These are phyloP conservation scores for Mobula birostris DNA, from an alignment of 2,113 vertebrate genomes.

Conservation along the genomic window DNA sequence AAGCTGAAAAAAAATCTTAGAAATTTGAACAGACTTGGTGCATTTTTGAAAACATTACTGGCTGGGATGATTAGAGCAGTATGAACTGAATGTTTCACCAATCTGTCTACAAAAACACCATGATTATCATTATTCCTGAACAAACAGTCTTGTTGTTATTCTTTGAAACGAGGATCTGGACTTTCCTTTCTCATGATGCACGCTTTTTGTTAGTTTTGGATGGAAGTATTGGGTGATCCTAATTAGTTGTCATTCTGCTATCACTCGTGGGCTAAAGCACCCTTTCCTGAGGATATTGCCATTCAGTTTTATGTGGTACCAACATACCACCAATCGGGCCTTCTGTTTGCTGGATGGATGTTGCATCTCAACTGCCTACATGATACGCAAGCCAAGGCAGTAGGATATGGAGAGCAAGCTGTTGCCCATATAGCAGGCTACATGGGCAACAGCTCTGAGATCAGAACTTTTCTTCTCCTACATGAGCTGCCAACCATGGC, in stretches of 20 bases:
- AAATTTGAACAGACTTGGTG: neutral
- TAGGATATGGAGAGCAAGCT: too few species aligned
- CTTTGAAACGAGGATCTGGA: conserved; percentile 47
- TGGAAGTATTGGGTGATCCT: conserved; percentile 44
- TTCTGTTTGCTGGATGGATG: too few species aligned
- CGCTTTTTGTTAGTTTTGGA: conserved; percentile 50
- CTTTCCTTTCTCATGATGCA: conserved; percentile 46
- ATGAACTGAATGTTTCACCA: conserved; percentile 45
- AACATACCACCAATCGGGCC: neutral
- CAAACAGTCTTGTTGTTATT: conserved; percentile 46
- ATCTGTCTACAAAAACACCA: conserved; percentile 45
- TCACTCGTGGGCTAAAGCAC: conserved; percentile 49
- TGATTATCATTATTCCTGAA: conserved; percentile 49
- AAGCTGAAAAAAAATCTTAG: neutral
- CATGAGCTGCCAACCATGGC: too few species aligned
- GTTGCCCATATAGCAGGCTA: too few species aligned
- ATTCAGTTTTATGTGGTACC: neutral
- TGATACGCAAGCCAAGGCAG: too few species aligned
- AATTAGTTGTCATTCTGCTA: conserved; percentile 45
- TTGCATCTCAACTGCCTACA: too few species aligned
- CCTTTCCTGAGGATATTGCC: conserved; percentile 45
- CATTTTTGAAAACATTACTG: conserved; percentile 21
- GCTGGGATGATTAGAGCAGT: conserved; percentile 13
- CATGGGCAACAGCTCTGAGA: too few species aligned
- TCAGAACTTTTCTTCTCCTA: too few species aligned